Conservation (phyloP, 2,888 invertebrate genomes). For the Malthinus flaveolus region DNA sequence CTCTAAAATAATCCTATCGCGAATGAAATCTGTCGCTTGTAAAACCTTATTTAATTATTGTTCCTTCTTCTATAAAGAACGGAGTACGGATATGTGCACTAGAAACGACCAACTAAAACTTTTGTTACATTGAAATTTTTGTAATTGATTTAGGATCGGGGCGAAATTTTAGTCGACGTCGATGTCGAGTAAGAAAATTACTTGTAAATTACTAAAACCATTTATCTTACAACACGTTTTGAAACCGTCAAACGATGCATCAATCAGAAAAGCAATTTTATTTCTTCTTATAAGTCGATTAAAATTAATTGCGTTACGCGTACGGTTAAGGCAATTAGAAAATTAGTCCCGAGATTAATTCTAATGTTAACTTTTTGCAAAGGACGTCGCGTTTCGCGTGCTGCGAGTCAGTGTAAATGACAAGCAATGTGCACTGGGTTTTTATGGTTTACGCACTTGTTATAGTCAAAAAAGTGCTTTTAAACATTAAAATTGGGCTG, state of each 20-base stretch:
- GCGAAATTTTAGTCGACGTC: neutral
- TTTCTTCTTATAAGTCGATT: neutral
- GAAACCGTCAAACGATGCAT: neutral
- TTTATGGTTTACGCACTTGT: conserved; percentile 8
- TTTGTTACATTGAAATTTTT: no score
- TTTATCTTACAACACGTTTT: neutral
- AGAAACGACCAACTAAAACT: no score
- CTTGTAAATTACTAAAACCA: conserved; percentile 2
- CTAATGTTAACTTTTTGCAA: conserved; percentile 17
- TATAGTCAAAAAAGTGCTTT: conserved; percentile 3
- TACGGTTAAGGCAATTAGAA: conserved; percentile 16
- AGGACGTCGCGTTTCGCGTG: conserved; percentile 19
- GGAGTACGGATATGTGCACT: no score
- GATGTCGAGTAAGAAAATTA: neutral
- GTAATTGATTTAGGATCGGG: neutral
- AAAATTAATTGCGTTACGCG: conserved; percentile 1
- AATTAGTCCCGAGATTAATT: conserved; percentile 14
- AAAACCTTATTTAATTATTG: conserved; percentile 1
- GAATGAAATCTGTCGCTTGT: neutral
- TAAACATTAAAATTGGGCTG: neutral
- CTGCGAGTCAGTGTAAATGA: conserved; percentile 15
- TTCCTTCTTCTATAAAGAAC: neutral
- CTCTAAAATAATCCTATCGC: conserved; percentile 1
- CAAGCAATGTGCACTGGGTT: conserved; percentile 6
- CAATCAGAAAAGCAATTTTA: conserved; percentile 1